Evolutionary conservation across 37 sponge, comb jelly and placozoan species (phyloP), one percentile per base, ranked within the genome.

Genomic region (Halichondria panicea): DNA sequence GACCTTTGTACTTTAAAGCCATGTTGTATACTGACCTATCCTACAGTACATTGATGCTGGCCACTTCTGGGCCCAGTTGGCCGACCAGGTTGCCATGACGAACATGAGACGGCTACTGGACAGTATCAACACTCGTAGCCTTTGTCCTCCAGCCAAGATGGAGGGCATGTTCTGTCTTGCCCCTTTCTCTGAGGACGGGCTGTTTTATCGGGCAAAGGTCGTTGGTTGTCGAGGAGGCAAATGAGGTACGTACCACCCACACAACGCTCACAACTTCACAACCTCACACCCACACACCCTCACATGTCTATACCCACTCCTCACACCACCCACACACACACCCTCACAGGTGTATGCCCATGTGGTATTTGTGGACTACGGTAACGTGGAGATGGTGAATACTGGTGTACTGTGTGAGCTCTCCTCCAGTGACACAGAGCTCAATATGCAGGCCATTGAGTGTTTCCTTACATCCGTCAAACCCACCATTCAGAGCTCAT

Each of bases 341-440:
- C 42, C 22, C 38, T 63, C 22, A 61, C 44, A 27, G 45, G 34
- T 62, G 41, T 55, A 36, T 62, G 38, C 32, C 25, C 69, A 83
- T 84, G 96, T 95, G 28, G 37, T 66, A 46, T 95, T 82, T 78
- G 63, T 95, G 11, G 96, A 95, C 80, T 95, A 89, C 46, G 96
- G 96, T 22, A 95, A 95, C 70, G 42, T 33, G 37, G 90, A 92
- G 61, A 22, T 43, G 11, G 81, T 95, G 15, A 63, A 80, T 0
- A 28, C 68, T 3, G 83, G 54, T 43, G 3, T 35, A 50, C 80
- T 95, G 28, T 72, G 75, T 42, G 35, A 82, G 32, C 63, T 95
- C 50, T 75, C 84, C n/a, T n/a, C 25, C 0, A 55, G 65, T 0
- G 63, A 79, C 19, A 60, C 56, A 13, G 12, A 55, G 3, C 66